Evolutionary conservation across 1,140 invertebrate species (phyloP).

Genomic region (Phenacoccus solenopsis): DNA sequence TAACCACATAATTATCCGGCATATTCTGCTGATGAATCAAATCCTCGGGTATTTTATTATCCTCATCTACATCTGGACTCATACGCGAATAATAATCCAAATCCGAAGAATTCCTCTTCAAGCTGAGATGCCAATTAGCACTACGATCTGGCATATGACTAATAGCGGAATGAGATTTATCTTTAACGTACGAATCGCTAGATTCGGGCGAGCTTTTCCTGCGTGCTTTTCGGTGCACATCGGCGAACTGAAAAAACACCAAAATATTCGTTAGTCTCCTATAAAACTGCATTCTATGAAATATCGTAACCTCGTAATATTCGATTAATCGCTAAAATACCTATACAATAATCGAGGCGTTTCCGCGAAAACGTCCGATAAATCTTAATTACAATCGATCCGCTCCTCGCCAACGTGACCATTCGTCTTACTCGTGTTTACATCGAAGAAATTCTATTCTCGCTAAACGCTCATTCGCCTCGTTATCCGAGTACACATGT

Average conservation of each 20-base stretch:
- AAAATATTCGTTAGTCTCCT: not conserved
- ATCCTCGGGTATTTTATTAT: constrained; percentile 36
- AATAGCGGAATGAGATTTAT: not conserved
- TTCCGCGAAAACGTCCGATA: no score
- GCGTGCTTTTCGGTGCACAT: constrained; percentile 18
- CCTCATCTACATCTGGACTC: constrained; percentile 24
- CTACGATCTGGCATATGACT: not conserved
- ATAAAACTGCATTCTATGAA: not conserved
- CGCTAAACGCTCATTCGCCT: no score
- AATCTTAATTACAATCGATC: no score
- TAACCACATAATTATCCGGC: constrained; percentile 56
- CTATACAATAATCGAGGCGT: not conserved
- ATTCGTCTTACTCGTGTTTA: no score
- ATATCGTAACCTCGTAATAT: not conserved
- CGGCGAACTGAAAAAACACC: constrained; percentile 18
- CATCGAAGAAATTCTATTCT: no score
- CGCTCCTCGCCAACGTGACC: no score
- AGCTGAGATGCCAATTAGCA: constrained; percentile 3
- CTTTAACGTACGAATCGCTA: not conserved
- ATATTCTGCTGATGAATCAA: constrained; percentile 35
- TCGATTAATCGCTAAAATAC: not conserved
- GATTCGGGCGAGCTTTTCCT: constrained; percentile 20
- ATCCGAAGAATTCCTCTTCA: not conserved
- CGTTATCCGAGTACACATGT: no score
- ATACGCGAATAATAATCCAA: constrained; percentile 3